Conservation (phyloP, 2,113 vertebrate genomes). For the Ellobius talpinus region DNA sequence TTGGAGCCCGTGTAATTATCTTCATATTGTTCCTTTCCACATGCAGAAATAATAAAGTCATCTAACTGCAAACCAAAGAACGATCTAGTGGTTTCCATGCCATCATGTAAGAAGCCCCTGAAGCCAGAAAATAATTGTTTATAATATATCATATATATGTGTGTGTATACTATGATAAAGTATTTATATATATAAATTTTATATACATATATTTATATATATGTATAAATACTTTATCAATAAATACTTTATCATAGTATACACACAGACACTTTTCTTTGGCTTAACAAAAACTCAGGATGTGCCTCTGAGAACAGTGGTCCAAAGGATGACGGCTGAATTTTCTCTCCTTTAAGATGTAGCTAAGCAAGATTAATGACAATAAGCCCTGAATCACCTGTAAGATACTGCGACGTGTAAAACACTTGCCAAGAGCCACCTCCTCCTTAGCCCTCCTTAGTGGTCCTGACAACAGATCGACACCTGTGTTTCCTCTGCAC, state of each 20-base stretch:
- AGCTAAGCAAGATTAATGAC: background rate
- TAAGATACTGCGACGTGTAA: background rate
- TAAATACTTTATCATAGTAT: background rate
- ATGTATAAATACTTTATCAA: background rate
- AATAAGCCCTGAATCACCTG: background rate
- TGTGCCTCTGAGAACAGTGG: background rate
- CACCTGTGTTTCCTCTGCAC: background rate
- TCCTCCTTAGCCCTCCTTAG: background rate
- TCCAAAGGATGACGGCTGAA: background rate
- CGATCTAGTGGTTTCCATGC: background rate
- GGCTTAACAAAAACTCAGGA: background rate
- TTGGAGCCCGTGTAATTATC: background rate
- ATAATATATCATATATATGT: background rate
- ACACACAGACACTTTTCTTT: background rate
- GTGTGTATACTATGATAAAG: too few species aligned
- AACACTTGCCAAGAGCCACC: background rate
- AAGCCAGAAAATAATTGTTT: background rate
- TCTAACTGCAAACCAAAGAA: conserved; percentile 33
- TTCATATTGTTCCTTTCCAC: background rate
- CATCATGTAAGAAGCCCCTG: background rate
- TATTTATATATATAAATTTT: too few species aligned
- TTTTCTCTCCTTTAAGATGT: background rate
- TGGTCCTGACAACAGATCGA: background rate
- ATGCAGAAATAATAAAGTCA: background rate
- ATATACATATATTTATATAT: too few species aligned